Conservation (phyloP, 53 echinoderm and acorn worm genomes). For the Paracentrotus lividus region DNA sequence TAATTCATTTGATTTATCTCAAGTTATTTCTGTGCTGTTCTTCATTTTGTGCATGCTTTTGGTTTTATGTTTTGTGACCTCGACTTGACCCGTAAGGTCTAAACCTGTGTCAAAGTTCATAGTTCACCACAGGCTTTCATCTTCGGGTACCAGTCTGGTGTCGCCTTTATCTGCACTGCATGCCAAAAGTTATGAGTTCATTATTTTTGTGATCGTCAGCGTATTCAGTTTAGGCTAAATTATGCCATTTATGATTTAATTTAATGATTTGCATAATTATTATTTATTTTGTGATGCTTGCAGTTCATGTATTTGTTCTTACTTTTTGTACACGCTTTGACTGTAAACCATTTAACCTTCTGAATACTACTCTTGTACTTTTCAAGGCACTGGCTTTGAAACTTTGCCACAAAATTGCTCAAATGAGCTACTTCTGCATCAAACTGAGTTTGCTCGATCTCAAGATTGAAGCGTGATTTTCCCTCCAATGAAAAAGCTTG, state of each 20-base stretch:
- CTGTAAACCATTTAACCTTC: no score
- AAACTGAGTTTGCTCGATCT: no score
- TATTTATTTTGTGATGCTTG: no score
- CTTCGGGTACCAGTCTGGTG: conserved; percentile 66
- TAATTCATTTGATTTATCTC: background rate
- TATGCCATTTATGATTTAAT: background rate
- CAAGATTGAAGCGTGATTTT: no score
- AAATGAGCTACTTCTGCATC: no score
- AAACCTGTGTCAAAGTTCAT: conserved; percentile 65
- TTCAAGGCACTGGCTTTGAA: no score
- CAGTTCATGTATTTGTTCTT: background rate
- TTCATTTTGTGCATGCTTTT: conserved; percentile 43
- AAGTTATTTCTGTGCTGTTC: background rate
- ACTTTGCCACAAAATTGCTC: no score
- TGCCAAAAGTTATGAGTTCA: background rate
- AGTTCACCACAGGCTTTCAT: conserved; percentile 59
- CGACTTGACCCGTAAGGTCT: conserved; percentile 70
- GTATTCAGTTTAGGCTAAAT: background rate
- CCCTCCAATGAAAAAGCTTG: no score
- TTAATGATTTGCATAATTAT: background rate
- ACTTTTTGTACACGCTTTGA: no score
- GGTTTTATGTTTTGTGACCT: conserved; percentile 46
- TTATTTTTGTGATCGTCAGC: background rate
- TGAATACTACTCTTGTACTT: background rate
- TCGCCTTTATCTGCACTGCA: conserved; percentile 51